phyloP scores from a whole-genome alignment of 2,888 invertebrate genomes.

The Phanerotoma sp. region DNA sequence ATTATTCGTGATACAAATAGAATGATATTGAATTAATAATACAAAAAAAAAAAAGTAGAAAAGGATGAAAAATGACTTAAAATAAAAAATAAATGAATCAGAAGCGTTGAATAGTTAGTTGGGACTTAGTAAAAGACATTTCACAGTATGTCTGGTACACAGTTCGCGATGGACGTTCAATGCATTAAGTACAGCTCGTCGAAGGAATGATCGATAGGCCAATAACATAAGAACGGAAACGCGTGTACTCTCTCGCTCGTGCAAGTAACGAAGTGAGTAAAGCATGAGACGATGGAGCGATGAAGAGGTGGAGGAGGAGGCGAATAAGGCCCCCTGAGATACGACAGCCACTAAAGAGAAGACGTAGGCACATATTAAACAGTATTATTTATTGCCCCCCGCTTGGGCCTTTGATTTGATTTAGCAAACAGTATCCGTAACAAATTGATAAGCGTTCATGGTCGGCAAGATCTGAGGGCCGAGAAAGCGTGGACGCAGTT shows the following conservation, averaged over 20 bases:
- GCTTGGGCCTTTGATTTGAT: constrained; percentile 48
- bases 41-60: constrained; percentile 2
- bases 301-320: constrained; percentile 2
- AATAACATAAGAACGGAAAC: constrained; percentile 39
- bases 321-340: constrained; percentile 7
- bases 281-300: not conserved
- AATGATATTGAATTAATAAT: too few species aligned
- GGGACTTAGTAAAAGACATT: not conserved
- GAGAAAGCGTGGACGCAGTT: constrained; percentile 19
- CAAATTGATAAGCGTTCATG: constrained; percentile 57
- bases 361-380: constrained; percentile 49
- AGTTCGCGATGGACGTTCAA: constrained; percentile 25
- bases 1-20: too few species aligned
- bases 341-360: constrained; percentile 17
- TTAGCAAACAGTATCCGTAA: constrained; percentile 54
- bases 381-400: constrained; percentile 51
- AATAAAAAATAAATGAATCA: not conserved
- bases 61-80: constrained; percentile 10
- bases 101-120: not conserved
- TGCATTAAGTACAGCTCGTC: constrained; percentile 34
- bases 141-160: constrained; percentile 1
- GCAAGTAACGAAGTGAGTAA: constrained; percentile 19
- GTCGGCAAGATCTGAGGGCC: constrained; percentile 53
- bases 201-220: constrained; percentile 43
- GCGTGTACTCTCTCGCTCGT: constrained; percentile 43